Conservation (phyloP, 2,113 vertebrate species). For the Lutjanus erythropterus region DNA sequence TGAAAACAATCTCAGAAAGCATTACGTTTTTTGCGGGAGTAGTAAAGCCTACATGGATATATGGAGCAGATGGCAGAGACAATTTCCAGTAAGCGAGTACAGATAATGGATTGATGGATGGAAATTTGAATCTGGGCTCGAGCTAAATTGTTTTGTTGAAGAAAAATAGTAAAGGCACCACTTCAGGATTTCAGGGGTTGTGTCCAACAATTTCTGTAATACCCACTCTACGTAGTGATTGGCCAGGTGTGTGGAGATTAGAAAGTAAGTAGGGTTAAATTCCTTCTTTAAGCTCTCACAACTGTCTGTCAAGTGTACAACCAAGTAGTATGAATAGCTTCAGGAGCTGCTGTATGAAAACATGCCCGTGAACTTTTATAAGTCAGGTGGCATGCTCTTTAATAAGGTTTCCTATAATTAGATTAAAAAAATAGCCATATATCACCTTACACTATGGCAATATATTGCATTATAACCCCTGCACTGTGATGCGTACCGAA, state of each 20-base stretch:
- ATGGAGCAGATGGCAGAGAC: slow-evolving; percentile 5
- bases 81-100: slow-evolving; percentile 2
- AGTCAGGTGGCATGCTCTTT: too few species aligned
- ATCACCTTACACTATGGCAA: too few species aligned
- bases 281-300: too few species aligned
- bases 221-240: background rate
- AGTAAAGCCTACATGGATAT: slow-evolving; percentile 13
- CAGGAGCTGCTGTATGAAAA: too few species aligned
- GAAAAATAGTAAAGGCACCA: background rate
- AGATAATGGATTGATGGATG: slow-evolving; percentile 32
- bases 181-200: background rate
- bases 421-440: too few species aligned
- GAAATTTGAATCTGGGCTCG: slow-evolving; percentile 9
- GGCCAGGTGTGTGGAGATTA: too few species aligned
- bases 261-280: background rate
- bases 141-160: background rate
- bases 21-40: slow-evolving; percentile 68
- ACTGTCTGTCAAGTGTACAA: too few species aligned
- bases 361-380: too few species aligned
- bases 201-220: background rate
- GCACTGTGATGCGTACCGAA: too few species aligned
- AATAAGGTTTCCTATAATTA: too few species aligned
- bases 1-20: slow-evolving; percentile 86
- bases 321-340: too few species aligned
- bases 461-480: too few species aligned